Percentiles rank a stretch among this genome's conserved stretches.
phyloP scores from a whole-genome alignment of 1,140 invertebrate species.

The Anadara kagoshimensis region DNA sequence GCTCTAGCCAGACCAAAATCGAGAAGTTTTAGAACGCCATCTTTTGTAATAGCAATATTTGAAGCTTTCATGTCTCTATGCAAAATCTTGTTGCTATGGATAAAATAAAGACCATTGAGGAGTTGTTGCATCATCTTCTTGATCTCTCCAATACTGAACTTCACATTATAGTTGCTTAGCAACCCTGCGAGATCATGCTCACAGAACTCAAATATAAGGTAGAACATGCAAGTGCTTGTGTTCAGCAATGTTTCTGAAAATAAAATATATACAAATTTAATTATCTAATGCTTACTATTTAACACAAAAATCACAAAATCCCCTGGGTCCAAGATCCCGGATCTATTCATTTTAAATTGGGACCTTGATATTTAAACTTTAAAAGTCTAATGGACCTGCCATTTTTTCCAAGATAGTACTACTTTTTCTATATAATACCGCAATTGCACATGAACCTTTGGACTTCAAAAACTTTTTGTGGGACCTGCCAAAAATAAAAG shows the following conservation, averaged over 20 bases:
- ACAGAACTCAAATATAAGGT: constrained; percentile 98
- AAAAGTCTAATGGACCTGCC: no score
- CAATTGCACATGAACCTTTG: no score
- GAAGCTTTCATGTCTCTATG: constrained; percentile 99
- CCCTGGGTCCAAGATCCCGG: no score
- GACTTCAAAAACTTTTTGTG: no score
- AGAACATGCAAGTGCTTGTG: constrained; percentile 91
- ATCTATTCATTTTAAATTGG: no score
- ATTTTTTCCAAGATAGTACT: no score
- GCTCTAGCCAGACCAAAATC: constrained; percentile 83
- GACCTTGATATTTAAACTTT: no score
- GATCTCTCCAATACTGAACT: constrained; percentile 96
- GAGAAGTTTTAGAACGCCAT: constrained; percentile 83
- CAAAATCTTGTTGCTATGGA: constrained; percentile 95
- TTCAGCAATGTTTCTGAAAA: constrained; percentile 86
- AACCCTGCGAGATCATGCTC: constrained; percentile 99
- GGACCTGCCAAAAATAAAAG: no score
- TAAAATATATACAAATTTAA: not conserved
- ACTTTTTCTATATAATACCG: no score
- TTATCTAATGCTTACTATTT: no score
- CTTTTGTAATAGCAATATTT: constrained; percentile 98
- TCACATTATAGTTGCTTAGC: constrained; percentile 95
- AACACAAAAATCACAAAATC: no score
- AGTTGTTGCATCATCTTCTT: constrained; percentile 99
- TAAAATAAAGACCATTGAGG: constrained; percentile 96